Base-by-base conservation (phyloP, 2,888 invertebrate genomes). In the Drosophila anomelani region DNA sequence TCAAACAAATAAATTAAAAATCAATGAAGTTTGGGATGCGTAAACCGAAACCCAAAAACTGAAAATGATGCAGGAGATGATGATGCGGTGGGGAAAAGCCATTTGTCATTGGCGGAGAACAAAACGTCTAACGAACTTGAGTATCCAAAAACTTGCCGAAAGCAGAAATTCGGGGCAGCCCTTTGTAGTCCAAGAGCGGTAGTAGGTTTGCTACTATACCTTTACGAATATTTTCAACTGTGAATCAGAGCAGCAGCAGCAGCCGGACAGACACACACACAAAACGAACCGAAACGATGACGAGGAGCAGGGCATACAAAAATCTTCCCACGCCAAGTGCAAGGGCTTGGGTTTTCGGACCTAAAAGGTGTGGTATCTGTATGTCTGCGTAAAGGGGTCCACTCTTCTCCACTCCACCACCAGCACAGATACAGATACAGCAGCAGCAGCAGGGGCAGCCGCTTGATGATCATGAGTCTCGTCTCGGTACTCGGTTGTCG, bases 241-340 rank as follows among this genome's bases (percentile, higher is more conserved):
- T 88, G 84, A 85, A 85, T 88, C 88, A 88, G 89, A 85, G 89
- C 85, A 76, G 36, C 51, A 13, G 46, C 36, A 83, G 84, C 82
- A 73, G 44, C 44, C 17, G 13, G 29, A 29, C 29, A 17, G 9
- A 26, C 26, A 46, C n/a, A 26, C 26, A 47, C 26, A 47, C 47
- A 29, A n/a, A 47, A 29, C 47, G 29, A 32, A 32, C 34, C 51
- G 41, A 59, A 71, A 74, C 68, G 68, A 61, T 70, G 70, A 78
- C 62, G 53, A 68, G 60, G 49, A 61, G 47, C 55, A 38, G 43
- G 60, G 41, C 60, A 75, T 56, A 80, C 85, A 90, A 91, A 92
- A 92, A 92, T 92, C 92, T 92, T 92, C 92, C 92, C 92, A 92
- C 92, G 92, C 92, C 91, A 88, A 86, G 89, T 86, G 85, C 88